phyloP scores from a whole-genome alignment of 1,140 invertebrate species.

The Cotesia glomerata region DNA sequence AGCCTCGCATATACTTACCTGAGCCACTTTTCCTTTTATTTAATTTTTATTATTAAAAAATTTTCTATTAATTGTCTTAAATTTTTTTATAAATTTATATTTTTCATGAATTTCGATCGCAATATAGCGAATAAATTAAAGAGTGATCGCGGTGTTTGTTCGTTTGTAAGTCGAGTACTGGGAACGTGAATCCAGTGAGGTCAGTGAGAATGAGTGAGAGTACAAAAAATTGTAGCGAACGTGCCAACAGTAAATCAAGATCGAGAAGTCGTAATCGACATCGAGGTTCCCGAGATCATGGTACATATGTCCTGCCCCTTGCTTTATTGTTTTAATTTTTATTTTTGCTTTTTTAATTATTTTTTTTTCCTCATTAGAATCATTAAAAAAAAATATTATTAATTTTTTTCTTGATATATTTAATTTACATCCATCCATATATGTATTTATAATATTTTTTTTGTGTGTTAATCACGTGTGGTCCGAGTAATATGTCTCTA shows the following conservation, averaged over 20 bases:
- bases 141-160: background rate
- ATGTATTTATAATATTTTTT: too few relatives aligned
- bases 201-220: conserved; percentile 46
- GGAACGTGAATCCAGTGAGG: conserved; percentile 2
- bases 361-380: too few relatives aligned
- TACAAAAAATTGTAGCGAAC: conserved; percentile 44
- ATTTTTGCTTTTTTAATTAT: background rate
- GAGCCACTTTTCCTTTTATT: background rate
- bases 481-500: too few relatives aligned
- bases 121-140: background rate
- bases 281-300: conserved; percentile 52
- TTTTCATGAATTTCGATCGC: background rate
- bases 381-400: too few relatives aligned
- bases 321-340: background rate
- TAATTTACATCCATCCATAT: too few relatives aligned
- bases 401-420: too few relatives aligned
- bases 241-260: conserved; percentile 48
- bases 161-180: conserved; percentile 5
- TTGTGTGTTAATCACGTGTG: too few relatives aligned
- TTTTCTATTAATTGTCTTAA: background rate
- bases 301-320: conserved; percentile 34
- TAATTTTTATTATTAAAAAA: background rate
- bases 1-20: conserved; percentile 1
- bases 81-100: background rate
- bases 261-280: conserved; percentile 54